Evolutionary conservation across 1,140 invertebrate species (phyloP).

Genomic region (Orchestia grillus): DNA sequence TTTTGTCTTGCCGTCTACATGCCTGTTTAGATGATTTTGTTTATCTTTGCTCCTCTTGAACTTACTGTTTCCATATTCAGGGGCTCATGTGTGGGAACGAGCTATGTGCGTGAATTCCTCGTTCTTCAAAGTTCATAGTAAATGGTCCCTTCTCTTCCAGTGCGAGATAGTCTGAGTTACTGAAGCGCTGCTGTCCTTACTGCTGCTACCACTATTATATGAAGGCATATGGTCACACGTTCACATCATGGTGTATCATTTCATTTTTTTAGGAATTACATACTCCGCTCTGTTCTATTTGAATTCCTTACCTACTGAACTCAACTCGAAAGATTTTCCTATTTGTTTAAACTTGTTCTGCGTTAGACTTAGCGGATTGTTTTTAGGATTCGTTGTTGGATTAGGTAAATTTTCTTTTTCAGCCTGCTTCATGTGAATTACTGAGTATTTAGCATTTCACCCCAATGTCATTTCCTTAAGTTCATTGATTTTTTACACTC

Average conservation of each 20-base stretch:
- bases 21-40: too few species aligned
- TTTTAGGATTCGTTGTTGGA: background rate
- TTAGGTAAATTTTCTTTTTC: background rate
- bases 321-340: background rate
- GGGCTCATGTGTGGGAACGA: too few species aligned
- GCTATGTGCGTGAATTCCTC: too few species aligned
- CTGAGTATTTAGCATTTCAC: background rate
- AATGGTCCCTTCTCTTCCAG: too few species aligned
- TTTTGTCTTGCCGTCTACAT: too few species aligned
- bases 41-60: too few species aligned
- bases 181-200: too few species aligned
- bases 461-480: too few species aligned
- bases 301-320: background rate
- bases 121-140: too few species aligned
- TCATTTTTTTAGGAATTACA: background rate
- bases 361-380: background rate
- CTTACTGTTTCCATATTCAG: too few species aligned
- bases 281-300: background rate
- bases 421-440: background rate
- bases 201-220: too few species aligned
- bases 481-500: background rate
- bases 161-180: too few species aligned
- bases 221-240: background rate
- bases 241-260: background rate
- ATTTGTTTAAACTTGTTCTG: background rate